These are phyloP conservation scores for Carposina sasakii DNA, from an alignment of 1,140 invertebrate species.

Conservation along the genomic window DNA sequence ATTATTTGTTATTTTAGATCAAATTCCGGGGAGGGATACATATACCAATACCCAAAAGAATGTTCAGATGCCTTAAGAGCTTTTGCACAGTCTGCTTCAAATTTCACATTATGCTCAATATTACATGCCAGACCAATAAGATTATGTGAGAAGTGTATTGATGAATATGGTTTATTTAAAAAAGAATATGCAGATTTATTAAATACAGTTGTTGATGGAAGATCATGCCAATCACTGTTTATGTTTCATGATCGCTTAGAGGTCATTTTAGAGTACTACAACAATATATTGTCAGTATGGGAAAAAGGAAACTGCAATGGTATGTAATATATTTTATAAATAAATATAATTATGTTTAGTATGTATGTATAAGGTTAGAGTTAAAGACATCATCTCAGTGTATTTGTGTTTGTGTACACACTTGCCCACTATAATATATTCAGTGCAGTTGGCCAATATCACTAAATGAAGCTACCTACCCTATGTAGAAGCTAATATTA, in stretches of 20 bases:
- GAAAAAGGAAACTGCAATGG: conserved; percentile 73
- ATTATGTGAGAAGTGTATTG: conserved; percentile 71
- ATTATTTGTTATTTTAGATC: conserved; percentile 26
- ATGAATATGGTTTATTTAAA: conserved; percentile 63
- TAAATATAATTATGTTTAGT: no score
- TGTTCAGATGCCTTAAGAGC: conserved; percentile 46
- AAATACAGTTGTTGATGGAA: conserved; percentile 59
- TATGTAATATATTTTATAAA: no score
- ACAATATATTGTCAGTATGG: conserved; percentile 69
- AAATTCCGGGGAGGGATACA: conserved; percentile 12
- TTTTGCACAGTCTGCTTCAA: conserved; percentile 66
- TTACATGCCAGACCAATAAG: conserved; percentile 69
- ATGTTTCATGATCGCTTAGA: conserved; percentile 73
- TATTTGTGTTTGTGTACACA: no score
- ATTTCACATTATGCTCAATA: conserved; percentile 72
- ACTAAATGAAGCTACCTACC: no score
- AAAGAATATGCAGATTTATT: conserved; percentile 67
- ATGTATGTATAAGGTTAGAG: no score
- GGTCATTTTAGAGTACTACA: conserved; percentile 68
- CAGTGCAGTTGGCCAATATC: no score
- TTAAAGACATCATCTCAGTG: no score
- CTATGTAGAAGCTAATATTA: no score
- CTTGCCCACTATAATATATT: no score
- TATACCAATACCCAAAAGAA: conserved; percentile 26
- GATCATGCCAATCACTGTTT: conserved; percentile 68